Evolutionary conservation across 2,113 vertebrate genomes (phyloP).

Genomic region (Hystrix cristata): DNA sequence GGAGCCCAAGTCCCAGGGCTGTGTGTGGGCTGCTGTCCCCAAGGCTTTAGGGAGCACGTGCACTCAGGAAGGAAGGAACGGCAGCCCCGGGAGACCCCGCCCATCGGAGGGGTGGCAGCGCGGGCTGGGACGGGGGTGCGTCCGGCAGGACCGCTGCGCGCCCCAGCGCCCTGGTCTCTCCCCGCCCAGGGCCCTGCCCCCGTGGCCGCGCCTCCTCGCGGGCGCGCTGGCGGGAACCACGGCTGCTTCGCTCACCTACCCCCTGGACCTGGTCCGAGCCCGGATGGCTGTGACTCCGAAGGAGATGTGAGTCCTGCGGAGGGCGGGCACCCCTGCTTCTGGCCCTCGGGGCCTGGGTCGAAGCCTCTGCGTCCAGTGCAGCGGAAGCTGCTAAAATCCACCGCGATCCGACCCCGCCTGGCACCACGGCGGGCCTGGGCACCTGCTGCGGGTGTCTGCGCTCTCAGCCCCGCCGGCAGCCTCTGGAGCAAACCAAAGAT

Average conservation of each 20-base stretch:
- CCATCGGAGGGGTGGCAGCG: too few relatives aligned
- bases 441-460: background rate
- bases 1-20: background rate
- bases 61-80: background rate
- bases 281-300: constrained; percentile 99
- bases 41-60: background rate
- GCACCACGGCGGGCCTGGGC: background rate
- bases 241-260: constrained; percentile 95
- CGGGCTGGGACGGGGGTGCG: background rate
- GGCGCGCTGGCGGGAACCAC: constrained; percentile 96
- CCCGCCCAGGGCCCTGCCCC: constrained; percentile 91
- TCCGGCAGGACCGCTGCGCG: too few relatives aligned
- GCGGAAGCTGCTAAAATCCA: background rate
- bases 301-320: constrained; percentile 94
- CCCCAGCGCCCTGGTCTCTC: background rate
- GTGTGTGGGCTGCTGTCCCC: background rate
- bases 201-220: constrained; percentile 94
- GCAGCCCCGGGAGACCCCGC: background rate
- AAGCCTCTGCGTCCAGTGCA: background rate
- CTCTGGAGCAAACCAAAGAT: background rate
- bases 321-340: background rate
- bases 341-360: background rate
- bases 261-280: constrained; percentile 98
- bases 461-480: background rate
- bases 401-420: background rate